Base-by-base conservation (phyloP, 2,797 vertebrate genomes). In the Oryzias sinensis region DNA sequence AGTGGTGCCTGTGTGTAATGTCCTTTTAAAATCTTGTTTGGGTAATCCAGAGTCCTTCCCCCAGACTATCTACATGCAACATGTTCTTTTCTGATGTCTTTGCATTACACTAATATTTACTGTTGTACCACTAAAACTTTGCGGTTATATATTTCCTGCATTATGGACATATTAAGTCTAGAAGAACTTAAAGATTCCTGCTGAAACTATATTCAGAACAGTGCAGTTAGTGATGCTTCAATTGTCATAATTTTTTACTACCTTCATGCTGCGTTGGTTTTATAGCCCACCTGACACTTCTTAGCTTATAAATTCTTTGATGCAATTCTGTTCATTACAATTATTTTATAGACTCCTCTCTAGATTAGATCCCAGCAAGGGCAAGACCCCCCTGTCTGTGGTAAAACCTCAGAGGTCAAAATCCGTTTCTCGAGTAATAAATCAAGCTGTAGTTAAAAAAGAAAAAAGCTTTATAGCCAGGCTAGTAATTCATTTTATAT, bases 341-440 rank as follows among this genome's bases (percentile, higher is more conserved):
- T 72, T 53, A 65, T 68, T 77, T 73, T 70, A 77, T 72, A 43
- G 47, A 61, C 48, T 62, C 22, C n/a, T 70, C 37, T 46, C 50
- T 66, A 45, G 42, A 67, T 65, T 71, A 65, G 50, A 29, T 61
- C 29, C 13, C 42, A 59, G 52, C 43, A 13, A 65, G 53, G 57
- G 16, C 53, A 65, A 48, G 50, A 70, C 53, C 49, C 55, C 18
- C 70, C 56, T 53, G 42, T 45, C 56, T 71, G 63, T 43, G 63
- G 48, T 72, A 65, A 80, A 84, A 79, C 49, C 17, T 69, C 53
- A 84, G 78, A 83, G 72, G 65, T 76, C 66, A 73, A 47, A 74
- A 62, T 53, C 42, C 11, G 58, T 66, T 50, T 46, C 48, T 61
- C 25, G 42, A 24, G 20, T 64, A 44, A 72, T 65, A 77, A 70